Base-by-base conservation (phyloP, 2,797 vertebrate genomes). In the Prionace glauca region DNA sequence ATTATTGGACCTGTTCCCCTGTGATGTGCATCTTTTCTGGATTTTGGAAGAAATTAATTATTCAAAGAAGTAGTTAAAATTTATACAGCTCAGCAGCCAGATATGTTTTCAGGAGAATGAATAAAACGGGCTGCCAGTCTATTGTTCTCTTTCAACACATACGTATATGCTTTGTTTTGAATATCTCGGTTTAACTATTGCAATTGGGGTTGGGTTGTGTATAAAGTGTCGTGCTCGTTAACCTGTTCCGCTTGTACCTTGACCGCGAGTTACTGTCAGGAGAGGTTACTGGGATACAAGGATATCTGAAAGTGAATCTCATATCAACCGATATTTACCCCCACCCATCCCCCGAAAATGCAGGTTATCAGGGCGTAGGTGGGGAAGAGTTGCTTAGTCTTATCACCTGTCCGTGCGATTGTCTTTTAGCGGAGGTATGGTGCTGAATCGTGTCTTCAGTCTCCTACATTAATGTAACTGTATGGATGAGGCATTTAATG, bases 101-200 rank as follows among this genome's bases (percentile, higher is more conserved):
- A 12, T 12, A 41, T 92, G n/a, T 69, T 41, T 92, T 69, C 36
- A 4, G 90, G 67, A 92, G 62, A 69, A 69, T 24, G 41, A 36
- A 92, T 36, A n/a, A 60, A n/a, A 18, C 65, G 12, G 65, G 20
- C 36, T 36, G 62, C 90, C 90, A 12, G 65, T 65, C 62, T 69
- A 92, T 92, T 92, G 65, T 92, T 92, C 90, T 92, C 22, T 92
- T 67, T 67, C 62, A 41, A 22, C 65, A 41, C 90, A 69, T 84
- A 84, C 81, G 41, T 24, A 84, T 20, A 84, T 45, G 79, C n/a
- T 92, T 67, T 65, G 22, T 69, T n/a, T 67, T 22, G 16, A 91
- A 65, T n/a, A 65, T 65, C 60, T 36, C 10, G 36, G 41, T 45
- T 84, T 67, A 20, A 92, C 90, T 22, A 24, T 92, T 92, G 90